Percentiles rank a stretch among this genome's conserved stretches.
phyloP scores from a whole-genome alignment of 2,113 vertebrate genomes.

The Perognathus longimembris region DNA sequence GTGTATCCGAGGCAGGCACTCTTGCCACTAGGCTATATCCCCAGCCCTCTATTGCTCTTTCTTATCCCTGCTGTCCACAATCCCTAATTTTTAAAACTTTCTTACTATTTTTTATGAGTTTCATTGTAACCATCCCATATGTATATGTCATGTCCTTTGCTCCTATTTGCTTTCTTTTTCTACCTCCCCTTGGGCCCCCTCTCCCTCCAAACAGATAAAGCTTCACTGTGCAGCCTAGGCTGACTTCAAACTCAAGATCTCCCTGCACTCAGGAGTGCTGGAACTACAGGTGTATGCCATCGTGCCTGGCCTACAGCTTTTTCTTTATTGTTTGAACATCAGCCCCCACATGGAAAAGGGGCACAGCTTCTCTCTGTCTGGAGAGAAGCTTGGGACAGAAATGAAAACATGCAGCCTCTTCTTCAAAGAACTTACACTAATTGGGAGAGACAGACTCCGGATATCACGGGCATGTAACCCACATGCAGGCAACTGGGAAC shows the following conservation, averaged over 20 bases:
- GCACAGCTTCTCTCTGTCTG: not conserved
- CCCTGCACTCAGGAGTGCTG: not conserved
- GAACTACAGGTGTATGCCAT: not conserved
- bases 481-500: not conserved
- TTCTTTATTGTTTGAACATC: not conserved
- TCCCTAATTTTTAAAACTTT: no score
- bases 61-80: not conserved
- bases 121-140: no score
- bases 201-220: not conserved
- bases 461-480: not conserved
- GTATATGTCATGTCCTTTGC: not conserved
- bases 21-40: no score
- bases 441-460: not conserved
- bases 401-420: not conserved
- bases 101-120: no score
- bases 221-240: not conserved
- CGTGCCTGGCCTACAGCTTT: not conserved
- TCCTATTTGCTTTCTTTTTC: not conserved
- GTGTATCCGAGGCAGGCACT: no score
- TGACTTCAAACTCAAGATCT: not conserved
- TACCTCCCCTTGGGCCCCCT: not conserved
- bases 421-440: constrained; percentile 2
- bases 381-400: not conserved
- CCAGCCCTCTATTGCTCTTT: no score
- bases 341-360: not conserved